Percentiles rank a stretch among this genome's conserved stretches.
Evolutionary conservation across 1,140 invertebrate genomes (phyloP).

Genomic region (roundworm (Caenorhabditis elegans)): WBcel235 BX284605.5:11948501-11949000

Average conservation of each 20-base stretch:
- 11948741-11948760: slow-evolving; percentile 31
- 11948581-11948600: too few species aligned
- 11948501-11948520: neutral
- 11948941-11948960: neutral
- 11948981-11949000: neutral
- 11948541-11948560: neutral
- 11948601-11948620: too few species aligned
- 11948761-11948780: slow-evolving; percentile 24
- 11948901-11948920: slow-evolving; percentile 3
- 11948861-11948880: slow-evolving; percentile 3
- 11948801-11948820: neutral
- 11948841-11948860: slow-evolving; percentile 21
- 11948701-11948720: neutral
- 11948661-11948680: neutral
- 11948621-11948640: too few species aligned
- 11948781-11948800: slow-evolving; percentile 32
- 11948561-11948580: neutral
- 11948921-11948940: slow-evolving; percentile 24
- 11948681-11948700: neutral
- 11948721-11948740: slow-evolving; percentile 9
- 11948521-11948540: neutral
- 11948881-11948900: neutral
- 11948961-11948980: neutral
- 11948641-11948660: neutral
- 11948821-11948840: slow-evolving; percentile 1